These are phyloP conservation scores for Balanococcus diminutus DNA, from an alignment of 2,888 invertebrate species.

Conservation along the genomic window DNA sequence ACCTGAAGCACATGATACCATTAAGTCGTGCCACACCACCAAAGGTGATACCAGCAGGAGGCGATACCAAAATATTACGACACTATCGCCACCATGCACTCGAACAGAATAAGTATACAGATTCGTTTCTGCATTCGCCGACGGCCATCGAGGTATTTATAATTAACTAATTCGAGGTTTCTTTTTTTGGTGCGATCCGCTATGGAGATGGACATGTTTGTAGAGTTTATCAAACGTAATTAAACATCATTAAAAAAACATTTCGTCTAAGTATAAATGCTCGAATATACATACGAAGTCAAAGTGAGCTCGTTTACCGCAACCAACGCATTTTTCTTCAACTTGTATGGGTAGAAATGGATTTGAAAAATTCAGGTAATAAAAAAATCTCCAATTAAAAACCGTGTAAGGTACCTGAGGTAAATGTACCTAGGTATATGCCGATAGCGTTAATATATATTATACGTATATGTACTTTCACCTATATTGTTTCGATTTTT, in stretches of 20 bases:
- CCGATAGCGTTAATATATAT: neutral
- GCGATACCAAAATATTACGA: too few species aligned
- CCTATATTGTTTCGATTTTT: conserved; percentile 23
- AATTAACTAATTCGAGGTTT: conserved; percentile 11
- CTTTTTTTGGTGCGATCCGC: neutral
- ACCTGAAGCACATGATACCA: too few species aligned
- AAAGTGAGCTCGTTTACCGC: conserved; percentile 1
- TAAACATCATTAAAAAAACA: conserved; percentile 37
- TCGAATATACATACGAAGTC: neutral
- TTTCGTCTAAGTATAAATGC: conserved; percentile 1
- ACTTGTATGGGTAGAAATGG: neutral
- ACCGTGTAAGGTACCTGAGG: neutral
- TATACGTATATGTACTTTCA: too few species aligned
- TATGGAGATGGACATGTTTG: neutral
- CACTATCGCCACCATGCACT: too few species aligned
- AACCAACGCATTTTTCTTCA: neutral
- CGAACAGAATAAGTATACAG: too few species aligned
- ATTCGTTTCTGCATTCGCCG: neutral
- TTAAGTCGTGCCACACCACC: too few species aligned
- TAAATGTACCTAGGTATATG: neutral
- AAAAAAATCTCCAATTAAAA: conserved; percentile 25
- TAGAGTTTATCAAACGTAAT: conserved; percentile 16
- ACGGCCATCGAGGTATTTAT: neutral
- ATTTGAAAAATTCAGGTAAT: conserved; percentile 25
- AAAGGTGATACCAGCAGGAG: too few species aligned